These are phyloP conservation scores for Meloe dianella DNA, from an alignment of 2,888 invertebrate species.

Conservation along the genomic window DNA sequence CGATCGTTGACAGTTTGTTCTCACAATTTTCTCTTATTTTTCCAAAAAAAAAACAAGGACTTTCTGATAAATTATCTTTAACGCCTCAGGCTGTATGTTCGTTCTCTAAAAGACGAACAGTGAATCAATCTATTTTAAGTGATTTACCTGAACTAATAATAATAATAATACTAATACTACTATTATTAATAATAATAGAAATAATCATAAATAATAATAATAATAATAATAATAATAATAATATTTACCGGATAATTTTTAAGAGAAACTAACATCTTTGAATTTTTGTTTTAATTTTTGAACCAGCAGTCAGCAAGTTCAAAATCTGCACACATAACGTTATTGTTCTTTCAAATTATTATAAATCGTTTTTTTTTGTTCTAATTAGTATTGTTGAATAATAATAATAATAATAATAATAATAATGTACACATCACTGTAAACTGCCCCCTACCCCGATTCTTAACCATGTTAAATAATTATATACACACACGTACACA, in stretches of 20 bases:
- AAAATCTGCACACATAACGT: constrained; percentile 56
- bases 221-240: constrained; percentile 2
- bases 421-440: constrained; percentile 49
- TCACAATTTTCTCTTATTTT: constrained; percentile 33
- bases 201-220: not conserved
- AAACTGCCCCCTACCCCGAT: constrained; percentile 51
- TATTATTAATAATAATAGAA: not conserved
- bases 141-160: constrained; percentile 51
- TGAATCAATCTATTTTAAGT: constrained; percentile 59
- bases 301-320: constrained; percentile 60
- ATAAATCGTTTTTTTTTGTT: not conserved
- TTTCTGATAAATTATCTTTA: constrained; percentile 37
- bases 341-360: constrained; percentile 43
- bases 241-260: constrained; percentile 55
- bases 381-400: not conserved
- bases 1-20: constrained; percentile 17
- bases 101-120: constrained; percentile 51
- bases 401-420: not conserved
- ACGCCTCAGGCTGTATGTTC: constrained; percentile 57
- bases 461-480: not conserved
- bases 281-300: constrained; percentile 54
- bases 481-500: not conserved
- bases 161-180: not conserved
- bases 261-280: constrained; percentile 46
- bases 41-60: constrained; percentile 54